Percentiles rank a stretch among this genome's conserved stretches.
phyloP scores from a whole-genome alignment of 2,888 invertebrate genomes.

The Apamea sordens region DNA sequence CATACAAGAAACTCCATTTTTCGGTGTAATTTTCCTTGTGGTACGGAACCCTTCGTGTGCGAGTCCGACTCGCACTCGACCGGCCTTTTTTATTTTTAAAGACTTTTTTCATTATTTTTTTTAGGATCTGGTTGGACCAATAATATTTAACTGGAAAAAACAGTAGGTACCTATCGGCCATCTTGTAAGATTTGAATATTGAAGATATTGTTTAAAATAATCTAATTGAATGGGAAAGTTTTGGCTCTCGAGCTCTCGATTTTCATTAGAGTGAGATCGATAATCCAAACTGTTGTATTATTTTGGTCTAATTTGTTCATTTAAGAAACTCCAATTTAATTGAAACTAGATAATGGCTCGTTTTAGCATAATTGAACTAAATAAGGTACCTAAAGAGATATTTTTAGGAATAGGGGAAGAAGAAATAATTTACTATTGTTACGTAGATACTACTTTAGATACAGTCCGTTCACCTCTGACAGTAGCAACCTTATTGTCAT shows the following conservation, averaged over 20 bases:
- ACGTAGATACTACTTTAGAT: no score
- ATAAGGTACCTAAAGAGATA: not conserved
- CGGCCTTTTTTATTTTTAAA: not conserved
- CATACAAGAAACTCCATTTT: no score
- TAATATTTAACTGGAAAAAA: not conserved
- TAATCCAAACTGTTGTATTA: constrained; percentile 1
- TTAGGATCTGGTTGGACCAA: not conserved
- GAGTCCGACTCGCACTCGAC: no score
- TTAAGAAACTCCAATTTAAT: not conserved
- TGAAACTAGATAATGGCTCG: not conserved
- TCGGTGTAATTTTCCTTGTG: no score
- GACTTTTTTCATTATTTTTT: no score
- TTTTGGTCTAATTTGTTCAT: constrained; percentile 6
- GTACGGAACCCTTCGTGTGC: no score
- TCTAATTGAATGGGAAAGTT: not conserved
- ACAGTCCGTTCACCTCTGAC: no score
- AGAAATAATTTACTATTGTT: no score
- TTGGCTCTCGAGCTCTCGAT: not conserved
- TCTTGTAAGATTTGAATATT: no score
- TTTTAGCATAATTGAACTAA: constrained; percentile 4
- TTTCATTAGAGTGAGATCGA: not conserved
- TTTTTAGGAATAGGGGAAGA: not conserved
- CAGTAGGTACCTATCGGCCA: not conserved
- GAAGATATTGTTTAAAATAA: not conserved
- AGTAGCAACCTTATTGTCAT: no score